These are phyloP conservation scores for Rhineura floridana DNA, from an alignment of 2,113 vertebrate species.

Conservation along the genomic window DNA sequence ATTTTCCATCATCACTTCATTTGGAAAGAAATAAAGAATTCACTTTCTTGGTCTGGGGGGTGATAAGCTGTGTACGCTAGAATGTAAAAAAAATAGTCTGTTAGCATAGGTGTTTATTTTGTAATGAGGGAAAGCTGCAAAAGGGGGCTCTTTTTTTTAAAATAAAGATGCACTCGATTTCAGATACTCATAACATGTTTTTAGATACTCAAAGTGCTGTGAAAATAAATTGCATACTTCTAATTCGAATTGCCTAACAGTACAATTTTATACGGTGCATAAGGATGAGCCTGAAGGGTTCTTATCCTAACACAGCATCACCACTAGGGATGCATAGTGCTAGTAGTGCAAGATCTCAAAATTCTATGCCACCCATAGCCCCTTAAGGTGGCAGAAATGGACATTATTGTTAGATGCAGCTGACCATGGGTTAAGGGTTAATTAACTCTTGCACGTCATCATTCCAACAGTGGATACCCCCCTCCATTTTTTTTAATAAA, in stretches of 20 bases:
- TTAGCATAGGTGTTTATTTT: neutral
- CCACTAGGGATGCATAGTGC: neutral
- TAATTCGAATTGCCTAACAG: neutral
- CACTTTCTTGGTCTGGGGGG: neutral
- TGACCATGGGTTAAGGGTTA: too few relatives aligned
- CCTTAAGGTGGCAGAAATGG: neutral
- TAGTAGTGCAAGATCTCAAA: neutral
- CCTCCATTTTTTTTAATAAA: too few relatives aligned
- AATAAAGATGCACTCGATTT: neutral
- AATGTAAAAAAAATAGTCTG: neutral
- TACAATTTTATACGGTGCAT: neutral
- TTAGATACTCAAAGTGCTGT: neutral
- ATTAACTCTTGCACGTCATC: too few relatives aligned
- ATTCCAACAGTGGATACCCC: too few relatives aligned
- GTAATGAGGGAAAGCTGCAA: neutral
- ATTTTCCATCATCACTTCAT: slow-evolving; percentile 19
- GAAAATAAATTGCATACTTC: neutral
- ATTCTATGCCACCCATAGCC: neutral
- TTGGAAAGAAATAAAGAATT: neutral
- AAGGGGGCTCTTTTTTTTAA: neutral
- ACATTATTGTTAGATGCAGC: neutral
- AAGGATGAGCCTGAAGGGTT: neutral
- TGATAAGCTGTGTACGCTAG: slow-evolving; percentile 4
- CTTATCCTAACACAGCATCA: too few relatives aligned
- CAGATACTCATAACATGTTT: neutral